Conservation (phyloP, 2,113 vertebrate species). For the Sardina pilchardus region DNA sequence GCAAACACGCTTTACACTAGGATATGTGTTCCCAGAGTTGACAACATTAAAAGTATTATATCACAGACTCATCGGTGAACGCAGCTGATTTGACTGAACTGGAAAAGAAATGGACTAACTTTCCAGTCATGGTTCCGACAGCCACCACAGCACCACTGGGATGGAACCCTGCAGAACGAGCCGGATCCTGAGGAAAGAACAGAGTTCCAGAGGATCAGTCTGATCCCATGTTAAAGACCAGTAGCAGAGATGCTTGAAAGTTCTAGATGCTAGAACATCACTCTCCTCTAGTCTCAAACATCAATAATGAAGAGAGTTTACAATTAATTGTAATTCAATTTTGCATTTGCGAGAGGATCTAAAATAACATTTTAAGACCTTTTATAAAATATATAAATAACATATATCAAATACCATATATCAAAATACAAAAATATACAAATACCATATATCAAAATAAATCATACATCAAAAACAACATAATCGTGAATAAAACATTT, state of each 20-base stretch:
- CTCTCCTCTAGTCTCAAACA: too few species aligned
- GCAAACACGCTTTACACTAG: neutral
- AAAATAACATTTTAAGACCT: too few species aligned
- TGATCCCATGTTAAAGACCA: neutral
- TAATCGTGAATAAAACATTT: too few species aligned
- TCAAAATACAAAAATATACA: too few species aligned
- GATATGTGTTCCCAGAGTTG: neutral
- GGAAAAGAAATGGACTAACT: constrained; percentile 60
- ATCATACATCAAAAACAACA: too few species aligned
- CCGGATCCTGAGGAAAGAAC: constrained; percentile 73
- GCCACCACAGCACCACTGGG: constrained; percentile 82
- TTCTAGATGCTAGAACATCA: too few species aligned
- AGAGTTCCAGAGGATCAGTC: neutral
- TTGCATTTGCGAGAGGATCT: too few species aligned
- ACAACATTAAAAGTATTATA: neutral
- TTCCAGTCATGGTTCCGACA: constrained; percentile 85
- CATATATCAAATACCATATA: too few species aligned
- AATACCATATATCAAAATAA: too few species aligned
- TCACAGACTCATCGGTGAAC: neutral
- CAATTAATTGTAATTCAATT: too few species aligned
- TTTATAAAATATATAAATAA: neutral
- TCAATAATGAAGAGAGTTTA: too few species aligned
- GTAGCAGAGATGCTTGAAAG: neutral
- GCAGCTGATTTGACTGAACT: neutral
- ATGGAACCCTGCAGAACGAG: constrained; percentile 81